Evolutionary conservation across 2,888 invertebrate species (phyloP), one percentile per base, ranked within the genome.

Genomic region (Pedicia rivosa): DNA sequence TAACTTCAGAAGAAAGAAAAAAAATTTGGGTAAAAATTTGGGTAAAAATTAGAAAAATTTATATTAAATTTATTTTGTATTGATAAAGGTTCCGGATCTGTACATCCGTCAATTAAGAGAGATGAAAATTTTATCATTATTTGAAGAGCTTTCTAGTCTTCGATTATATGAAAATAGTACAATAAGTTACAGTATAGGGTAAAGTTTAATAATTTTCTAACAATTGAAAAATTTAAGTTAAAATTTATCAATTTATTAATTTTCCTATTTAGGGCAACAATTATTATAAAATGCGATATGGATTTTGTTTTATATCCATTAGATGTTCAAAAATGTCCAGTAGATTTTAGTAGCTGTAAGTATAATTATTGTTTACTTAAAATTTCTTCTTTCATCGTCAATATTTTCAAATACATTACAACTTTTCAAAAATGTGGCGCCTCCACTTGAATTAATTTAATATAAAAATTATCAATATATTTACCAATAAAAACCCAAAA

Each of bases 281-380:
- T 73, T 45, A 70, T 72, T 45, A 70, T 73, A 45, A 72, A 72
- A 55, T 73, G 72, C 53, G 69, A 72, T 55, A 73, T 73, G 72
- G 68, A 73, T 53, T 73, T 73, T 53, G 70, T 69, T 38, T 57
- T 73, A 41, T 73, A 72, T 49, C 73, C 72, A 13, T 53, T 72
- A 47, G 73, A 72, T 50, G 70, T 73, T 28, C 73, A 73, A 53
- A 70, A 67, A 48, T 73, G 72, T 54, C 66, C 66, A 39, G 70
- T 73, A 48, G 72, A 73, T 54, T 72, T 72, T 50, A 70, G 71
- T 54, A 72, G 72, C 53, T 72, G 72, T 73, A 60, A 69, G 71
- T 69, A 54, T 40, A 31, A 27, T 29, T 19, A 10, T 16, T 33
- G 33, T 37, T 26, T 29, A 34, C 22, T 30, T 12, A 15, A 26